phyloP scores from a whole-genome alignment of 2,888 invertebrate genomes.

The Pandemis corylana region DNA sequence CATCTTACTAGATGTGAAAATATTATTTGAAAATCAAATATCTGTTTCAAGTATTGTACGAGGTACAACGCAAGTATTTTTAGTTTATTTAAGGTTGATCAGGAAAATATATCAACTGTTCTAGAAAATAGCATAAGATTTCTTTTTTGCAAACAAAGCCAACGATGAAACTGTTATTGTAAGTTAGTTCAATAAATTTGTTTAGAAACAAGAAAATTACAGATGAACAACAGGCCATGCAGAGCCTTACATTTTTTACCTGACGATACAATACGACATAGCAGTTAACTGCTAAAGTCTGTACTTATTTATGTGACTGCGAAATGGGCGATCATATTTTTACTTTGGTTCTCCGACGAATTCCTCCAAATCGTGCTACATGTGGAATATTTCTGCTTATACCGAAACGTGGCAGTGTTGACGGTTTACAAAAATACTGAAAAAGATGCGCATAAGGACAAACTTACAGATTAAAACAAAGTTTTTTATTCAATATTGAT shows the following conservation, averaged over 20 bases:
- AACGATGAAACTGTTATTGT: background rate
- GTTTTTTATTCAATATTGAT: background rate
- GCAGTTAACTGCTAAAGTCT: background rate
- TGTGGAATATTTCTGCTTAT: background rate
- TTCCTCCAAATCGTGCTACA: background rate
- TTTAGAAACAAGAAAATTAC: background rate
- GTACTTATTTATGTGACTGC: background rate
- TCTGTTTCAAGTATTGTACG: background rate
- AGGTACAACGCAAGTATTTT: background rate
- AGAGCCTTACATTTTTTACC: background rate
- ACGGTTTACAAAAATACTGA: background rate
- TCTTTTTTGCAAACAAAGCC: no score
- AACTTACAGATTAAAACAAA: conserved; percentile 24
- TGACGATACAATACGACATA: background rate
- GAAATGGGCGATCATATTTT: background rate
- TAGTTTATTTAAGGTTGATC: background rate
- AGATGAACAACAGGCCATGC: background rate
- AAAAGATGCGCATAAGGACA: conserved; percentile 23
- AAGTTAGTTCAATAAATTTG: background rate
- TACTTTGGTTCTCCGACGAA: background rate
- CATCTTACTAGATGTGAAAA: background rate
- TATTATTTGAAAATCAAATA: background rate
- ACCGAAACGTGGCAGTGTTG: background rate
- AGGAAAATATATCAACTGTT: background rate
- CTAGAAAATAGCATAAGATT: background rate